Evolutionary conservation across 2,888 invertebrate species (phyloP), one percentile per base, ranked within the genome.

Genomic region (Brachyptera putata): DNA sequence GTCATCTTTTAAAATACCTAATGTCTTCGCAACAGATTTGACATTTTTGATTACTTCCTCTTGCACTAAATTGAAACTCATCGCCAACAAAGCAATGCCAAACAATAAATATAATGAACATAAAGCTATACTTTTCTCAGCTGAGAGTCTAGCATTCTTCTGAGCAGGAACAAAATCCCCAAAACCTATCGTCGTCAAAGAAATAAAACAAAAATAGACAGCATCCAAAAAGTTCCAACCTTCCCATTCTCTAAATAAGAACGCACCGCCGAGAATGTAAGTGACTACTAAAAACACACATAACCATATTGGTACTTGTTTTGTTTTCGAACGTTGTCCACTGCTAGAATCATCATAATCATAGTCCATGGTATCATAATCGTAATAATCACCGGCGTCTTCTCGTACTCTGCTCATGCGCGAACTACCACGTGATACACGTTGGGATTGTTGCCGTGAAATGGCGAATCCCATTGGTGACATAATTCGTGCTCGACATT

Each of bases 1-100:
- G 21, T 83, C 82, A 62, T 89, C 85, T 72, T 92, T 92, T 67
- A 95, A 86, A 72, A 95, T 94, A 43, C 94, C 95, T 60, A 95
- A 80, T 61, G 87, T 84, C 67, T 87, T 88, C 21, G 92, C 95
- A 7, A 95, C 85, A 63, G 86, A 83, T 69, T 92, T 91, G 3
- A 94, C 92, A 70, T 89, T 90, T 62, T 87, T 89, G 65, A 93
- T 90, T 9, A 95, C 93, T 75, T 95, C 92, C 72, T 94, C 94
- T 74, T 95, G 95, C 46, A 96, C 95, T 71, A 96, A 78, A 79
- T 96, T 96, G 76, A 96, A 96, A 69, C 93, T 93, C 96, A 96
- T 97, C 25, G 95, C 95, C 65, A 96, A 77, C 48, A 96, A 76
- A 0, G 95, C 92, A 70, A 96, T 96, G 5, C 96, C 96, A 73